phyloP scores from a whole-genome alignment of 2,888 invertebrate genomes.

The Ecdyonurus torrentis region DNA sequence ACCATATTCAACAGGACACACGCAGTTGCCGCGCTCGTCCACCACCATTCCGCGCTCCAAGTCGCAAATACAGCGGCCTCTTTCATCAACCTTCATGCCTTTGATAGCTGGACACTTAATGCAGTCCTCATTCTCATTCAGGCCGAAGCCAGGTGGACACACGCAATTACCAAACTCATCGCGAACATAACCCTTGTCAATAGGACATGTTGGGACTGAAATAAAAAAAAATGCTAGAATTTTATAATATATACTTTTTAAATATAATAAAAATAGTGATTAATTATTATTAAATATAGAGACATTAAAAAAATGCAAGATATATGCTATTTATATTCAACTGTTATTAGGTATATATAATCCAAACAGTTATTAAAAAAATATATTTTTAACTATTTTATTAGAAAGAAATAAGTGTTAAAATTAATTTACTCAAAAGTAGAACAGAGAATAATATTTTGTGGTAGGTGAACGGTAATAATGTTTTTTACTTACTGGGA shows the following conservation, averaged over 20 bases:
- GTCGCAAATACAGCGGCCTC: slow-evolving; percentile 69
- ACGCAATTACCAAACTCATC: slow-evolving; percentile 48
- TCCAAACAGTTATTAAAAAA: too few relatives aligned
- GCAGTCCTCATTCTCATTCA: slow-evolving; percentile 62
- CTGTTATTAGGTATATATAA: too few relatives aligned
- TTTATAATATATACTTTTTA: too few relatives aligned
- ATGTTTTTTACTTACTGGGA: background rate
- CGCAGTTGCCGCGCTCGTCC: slow-evolving; percentile 59
- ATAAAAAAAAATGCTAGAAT: slow-evolving; percentile 14
- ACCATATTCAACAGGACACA: slow-evolving; percentile 51
- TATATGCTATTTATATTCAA: too few relatives aligned
- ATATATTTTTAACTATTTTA: too few relatives aligned
- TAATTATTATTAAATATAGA: too few relatives aligned
- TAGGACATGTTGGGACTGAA: slow-evolving; percentile 40
- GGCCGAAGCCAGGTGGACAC: slow-evolving; percentile 60
- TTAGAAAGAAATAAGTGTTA: too few relatives aligned
- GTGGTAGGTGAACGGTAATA: too few relatives aligned
- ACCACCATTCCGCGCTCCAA: slow-evolving; percentile 58
- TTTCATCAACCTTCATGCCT: slow-evolving; percentile 45
- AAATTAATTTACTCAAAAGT: too few relatives aligned
- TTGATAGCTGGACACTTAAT: slow-evolving; percentile 50
- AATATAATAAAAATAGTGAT: too few relatives aligned
- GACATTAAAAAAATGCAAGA: too few relatives aligned
- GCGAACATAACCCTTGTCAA: slow-evolving; percentile 49
- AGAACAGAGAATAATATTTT: too few relatives aligned